Base-by-base conservation (phyloP, 2,113 vertebrate species). In the Atrichornis clamosus region DNA sequence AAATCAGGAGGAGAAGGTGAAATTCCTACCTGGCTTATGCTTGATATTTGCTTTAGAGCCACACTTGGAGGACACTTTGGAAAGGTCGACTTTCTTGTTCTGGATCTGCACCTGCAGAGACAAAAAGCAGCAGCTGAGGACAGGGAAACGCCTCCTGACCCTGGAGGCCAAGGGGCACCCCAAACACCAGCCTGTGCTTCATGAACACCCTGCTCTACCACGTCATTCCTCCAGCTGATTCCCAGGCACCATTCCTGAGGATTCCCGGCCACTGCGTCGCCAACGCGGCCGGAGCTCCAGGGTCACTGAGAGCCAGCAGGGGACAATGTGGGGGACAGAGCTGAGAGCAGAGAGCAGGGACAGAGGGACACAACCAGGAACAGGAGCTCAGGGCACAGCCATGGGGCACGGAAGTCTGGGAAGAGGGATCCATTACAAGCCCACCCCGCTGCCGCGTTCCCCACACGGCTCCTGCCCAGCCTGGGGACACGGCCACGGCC, bases 41-140 rank as follows among this genome's bases (percentile, higher is more conserved):
- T 99, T 99, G 94, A 99, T 98, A 75, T 99, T 99, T 55, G 98
- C 94, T 97, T 99, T 99, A 47, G 99, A 99, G 62, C 99, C 99
- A 28, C 99, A 99, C 97, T 99, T 99, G 27, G 99, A 98, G 17
- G 99, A 98, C 96, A 99, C 98, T 96, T 99, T 99, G 88, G 99
- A 99, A 65, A 99, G 83, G 64, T 99, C 99, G 9, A 99, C 98
- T 84, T 99, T 99, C 97, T 99, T 99, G 98, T 94, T 99, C 94
- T 98, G 98, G 90, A 99, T 99, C 98, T 99, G 99, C 88, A 99
- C 98, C 99, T 99, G 81, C 68, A 35, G 62, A 92, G 63, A 87
- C 33, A 74, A 68, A 55, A 52, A 47, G 62, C 35, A 96, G 27
- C 68, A 87, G 10, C 60, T 96, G 49, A 93, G 32, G 27, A 10